A percentile compares a stretch with the other conserved stretches of the same genome.
These are phyloP conservation scores for Apomyelois bistriatella DNA, from an alignment of 2,888 invertebrate species.

Conservation along the genomic window DNA sequence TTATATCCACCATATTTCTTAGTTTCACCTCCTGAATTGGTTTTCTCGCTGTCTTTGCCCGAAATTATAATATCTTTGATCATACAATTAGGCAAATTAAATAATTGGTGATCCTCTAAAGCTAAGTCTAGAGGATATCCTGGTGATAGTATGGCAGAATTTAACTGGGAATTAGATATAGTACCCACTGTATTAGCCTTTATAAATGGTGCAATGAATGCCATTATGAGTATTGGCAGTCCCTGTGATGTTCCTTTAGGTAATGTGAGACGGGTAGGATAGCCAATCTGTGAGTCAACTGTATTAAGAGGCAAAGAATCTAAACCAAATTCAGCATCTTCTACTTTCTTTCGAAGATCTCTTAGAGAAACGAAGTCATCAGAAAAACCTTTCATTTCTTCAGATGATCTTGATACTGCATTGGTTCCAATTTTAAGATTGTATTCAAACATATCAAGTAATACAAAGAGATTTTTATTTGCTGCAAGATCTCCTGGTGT, in stretches of 20 bases:
- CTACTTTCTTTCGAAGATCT: conserved; percentile 80
- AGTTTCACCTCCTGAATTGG: conserved; percentile 31
- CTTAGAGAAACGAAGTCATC: conserved; percentile 82
- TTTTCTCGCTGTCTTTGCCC: conserved; percentile 46
- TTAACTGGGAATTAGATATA: conserved; percentile 57
- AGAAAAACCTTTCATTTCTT: conserved; percentile 79
- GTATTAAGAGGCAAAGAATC: conserved; percentile 72
- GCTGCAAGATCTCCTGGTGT: conserved; percentile 74
- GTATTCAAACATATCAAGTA: conserved; percentile 80
- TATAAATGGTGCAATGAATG: conserved; percentile 79
- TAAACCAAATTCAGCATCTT: conserved; percentile 76
- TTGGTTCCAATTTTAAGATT: conserved; percentile 83
- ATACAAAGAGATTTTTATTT: conserved; percentile 78
- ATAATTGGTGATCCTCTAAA: conserved; percentile 67
- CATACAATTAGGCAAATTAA: conserved; percentile 58
- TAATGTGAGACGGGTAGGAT: conserved; percentile 84
- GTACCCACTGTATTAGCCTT: conserved; percentile 51
- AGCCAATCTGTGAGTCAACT: conserved; percentile 78
- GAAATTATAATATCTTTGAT: conserved; percentile 54
- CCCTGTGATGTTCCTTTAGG: conserved; percentile 86
- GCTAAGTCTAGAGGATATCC: conserved; percentile 88
- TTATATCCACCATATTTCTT: conserved; percentile 36
- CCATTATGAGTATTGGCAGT: conserved; percentile 81
- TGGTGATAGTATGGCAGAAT: conserved; percentile 61
- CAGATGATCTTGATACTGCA: conserved; percentile 81